Evolutionary conservation across 2,113 vertebrate species (phyloP), one percentile per base, ranked within the genome.

Genomic region (Brienomyrus brachyistius): DNA sequence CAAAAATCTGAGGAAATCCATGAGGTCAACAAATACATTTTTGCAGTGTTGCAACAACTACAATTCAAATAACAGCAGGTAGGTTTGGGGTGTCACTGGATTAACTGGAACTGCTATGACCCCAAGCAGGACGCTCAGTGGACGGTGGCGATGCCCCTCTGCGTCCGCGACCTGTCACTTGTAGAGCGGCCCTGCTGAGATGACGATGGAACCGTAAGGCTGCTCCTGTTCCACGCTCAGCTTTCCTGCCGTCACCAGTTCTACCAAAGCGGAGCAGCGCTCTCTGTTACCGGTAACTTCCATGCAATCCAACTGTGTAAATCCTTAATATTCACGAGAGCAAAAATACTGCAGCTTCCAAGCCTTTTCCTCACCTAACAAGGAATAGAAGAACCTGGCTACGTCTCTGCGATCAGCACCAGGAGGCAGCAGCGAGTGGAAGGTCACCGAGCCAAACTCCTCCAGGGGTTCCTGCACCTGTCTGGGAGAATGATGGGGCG

Each of bases 391-490:
- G 35, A 52, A 6, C 8, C 91, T 91, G 51, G 95, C 92, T 0
- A 93, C 93, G 19, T 91, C 62, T 85, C 43, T 88, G 21, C 95
- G 93, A 19, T 92, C 89, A 27, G 91, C 87, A 3, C 90, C 77
- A 23, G 91, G 90, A 9, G 95, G 88, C 62, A 95, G 93, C 27
- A 96, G 90, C 70, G 93, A 93, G 84, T 77, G 90, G 43, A 96
- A 96, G 31, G 94, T 90, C 0, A 91, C 90, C 17, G 91, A 15
- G 51, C 92, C 91, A 0, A 90, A 54, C n/a, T 93, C 91, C 56
- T 94, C 89, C n/a, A 95, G 87, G 52, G 93, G 91, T 83, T 89
- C 83, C 15, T 59, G 88, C 1, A 92, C 88, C 17, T 93, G 88
- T 89, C 94, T 93, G 88, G 88, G 31, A 86, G 5, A 66, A 80